Evolutionary conservation across 2,797 vertebrate species (phyloP).

Genomic region (Danio choprae): DNA sequence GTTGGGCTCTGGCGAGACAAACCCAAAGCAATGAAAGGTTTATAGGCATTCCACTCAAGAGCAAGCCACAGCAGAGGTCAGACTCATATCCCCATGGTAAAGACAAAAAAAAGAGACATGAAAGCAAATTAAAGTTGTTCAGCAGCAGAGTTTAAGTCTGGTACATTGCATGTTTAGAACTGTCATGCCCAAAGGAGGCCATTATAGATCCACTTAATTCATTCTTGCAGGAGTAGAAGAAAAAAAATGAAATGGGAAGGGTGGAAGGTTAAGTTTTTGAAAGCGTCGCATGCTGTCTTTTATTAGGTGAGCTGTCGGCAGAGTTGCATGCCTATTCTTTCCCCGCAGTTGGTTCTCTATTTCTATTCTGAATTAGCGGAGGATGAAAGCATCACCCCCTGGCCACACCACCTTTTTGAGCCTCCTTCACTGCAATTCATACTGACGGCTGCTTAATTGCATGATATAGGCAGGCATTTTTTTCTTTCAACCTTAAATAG

Average conservation of each 20-base stretch:
- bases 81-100: slow-evolving; percentile 14
- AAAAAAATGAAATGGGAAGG: slow-evolving; percentile 50
- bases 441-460: slow-evolving; percentile 80
- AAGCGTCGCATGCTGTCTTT: slow-evolving; percentile 80
- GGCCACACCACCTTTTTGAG: slow-evolving; percentile 70
- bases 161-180: background rate
- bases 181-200: slow-evolving; percentile 1
- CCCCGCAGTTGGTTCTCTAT: slow-evolving; percentile 66
- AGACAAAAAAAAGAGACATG: background rate
- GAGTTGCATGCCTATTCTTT: slow-evolving; percentile 66
- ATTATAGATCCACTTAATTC: background rate
- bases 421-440: slow-evolving; percentile 70
- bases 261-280: slow-evolving; percentile 76
- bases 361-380: slow-evolving; percentile 74
- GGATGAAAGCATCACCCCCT: slow-evolving; percentile 76
- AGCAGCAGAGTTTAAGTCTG: background rate
- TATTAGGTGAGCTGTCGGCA: slow-evolving; percentile 75
- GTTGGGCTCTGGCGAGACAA: slow-evolving; percentile 43
- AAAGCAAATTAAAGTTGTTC: slow-evolving; percentile 24
- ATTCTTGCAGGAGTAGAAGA: slow-evolving; percentile 15
- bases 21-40: slow-evolving; percentile 41
- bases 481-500: slow-evolving; percentile 79
- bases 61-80: slow-evolving; percentile 50
- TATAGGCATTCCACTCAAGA: slow-evolving; percentile 49
- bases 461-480: slow-evolving; percentile 76